A percentile compares a stretch with the other conserved stretches of the same genome.
Evolutionary conservation across 2,888 invertebrate species (phyloP).

Genomic region (Ethmia dodecea): DNA sequence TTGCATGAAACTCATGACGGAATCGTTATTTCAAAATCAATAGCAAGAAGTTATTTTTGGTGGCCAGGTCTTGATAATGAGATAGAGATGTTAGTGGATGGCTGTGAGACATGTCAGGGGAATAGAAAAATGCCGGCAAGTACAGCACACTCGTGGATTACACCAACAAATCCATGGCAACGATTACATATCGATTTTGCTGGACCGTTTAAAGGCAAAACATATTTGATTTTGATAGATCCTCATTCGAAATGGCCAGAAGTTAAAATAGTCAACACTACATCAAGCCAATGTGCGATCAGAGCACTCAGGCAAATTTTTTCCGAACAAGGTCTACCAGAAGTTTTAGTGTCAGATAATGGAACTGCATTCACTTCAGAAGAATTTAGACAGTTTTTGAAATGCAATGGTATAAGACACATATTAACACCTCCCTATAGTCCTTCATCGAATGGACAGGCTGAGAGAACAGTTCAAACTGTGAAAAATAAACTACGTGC

Average conservation of each 20-base stretch:
- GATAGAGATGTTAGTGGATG: conserved; percentile 5
- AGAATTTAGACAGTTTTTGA: conserved; percentile 11
- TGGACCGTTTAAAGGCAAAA: conserved; percentile 11
- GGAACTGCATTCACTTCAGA: conserved; percentile 11
- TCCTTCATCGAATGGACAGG: conserved; percentile 12
- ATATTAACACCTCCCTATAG: conserved; percentile 11
- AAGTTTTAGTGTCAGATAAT: conserved; percentile 12
- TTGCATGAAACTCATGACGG: conserved; percentile 15
- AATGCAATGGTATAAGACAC: conserved; percentile 9
- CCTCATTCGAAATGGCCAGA: conserved; percentile 13
- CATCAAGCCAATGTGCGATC: conserved; percentile 1
- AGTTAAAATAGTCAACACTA: conserved; percentile 3
- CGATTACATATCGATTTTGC: conserved; percentile 15
- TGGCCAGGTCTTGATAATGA: conserved; percentile 6
- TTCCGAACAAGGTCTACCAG: conserved; percentile 10
- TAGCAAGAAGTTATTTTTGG: conserved; percentile 10
- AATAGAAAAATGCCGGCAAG: conserved; percentile 1
- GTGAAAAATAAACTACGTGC: conserved; percentile 9
- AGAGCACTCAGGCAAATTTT: conserved; percentile 8
- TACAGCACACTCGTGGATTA: conserved; percentile 4
- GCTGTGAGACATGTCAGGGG: conserved; percentile 4
- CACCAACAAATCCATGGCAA: conserved; percentile 7
- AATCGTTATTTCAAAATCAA: conserved; percentile 5
- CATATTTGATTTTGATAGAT: conserved; percentile 12
- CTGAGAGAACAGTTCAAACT: conserved; percentile 5